These are phyloP conservation scores for Timandra comae DNA, from an alignment of 2,888 invertebrate genomes.

Conservation along the genomic window DNA sequence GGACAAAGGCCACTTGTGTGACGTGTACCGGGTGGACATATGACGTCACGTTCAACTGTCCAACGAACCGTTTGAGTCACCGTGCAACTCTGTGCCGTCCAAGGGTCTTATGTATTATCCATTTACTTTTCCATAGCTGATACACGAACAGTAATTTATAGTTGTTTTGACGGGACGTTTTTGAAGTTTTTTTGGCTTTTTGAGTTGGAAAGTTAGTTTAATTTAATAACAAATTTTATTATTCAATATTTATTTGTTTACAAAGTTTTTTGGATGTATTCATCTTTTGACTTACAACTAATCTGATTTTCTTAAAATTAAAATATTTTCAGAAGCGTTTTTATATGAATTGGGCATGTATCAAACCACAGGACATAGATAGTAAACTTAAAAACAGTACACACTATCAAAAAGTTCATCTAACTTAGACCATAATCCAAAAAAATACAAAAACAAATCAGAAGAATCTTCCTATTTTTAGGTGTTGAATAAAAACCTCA, in stretches of 20 bases:
- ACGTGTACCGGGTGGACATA: constrained; percentile 11
- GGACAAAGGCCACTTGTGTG: constrained; percentile 13
- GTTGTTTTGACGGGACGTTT: constrained; percentile 3
- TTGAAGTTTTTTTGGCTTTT: not conserved
- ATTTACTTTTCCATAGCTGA: constrained; percentile 11
- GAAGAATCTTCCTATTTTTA: too few relatives aligned
- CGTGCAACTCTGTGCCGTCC: constrained; percentile 1
- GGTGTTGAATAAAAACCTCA: too few relatives aligned
- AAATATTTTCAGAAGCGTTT: too few relatives aligned
- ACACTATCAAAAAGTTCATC: not conserved
- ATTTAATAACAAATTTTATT: not conserved
- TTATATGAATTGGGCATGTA: too few relatives aligned
- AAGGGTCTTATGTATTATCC: constrained; percentile 14
- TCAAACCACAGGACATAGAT: not conserved
- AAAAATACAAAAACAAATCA: not conserved
- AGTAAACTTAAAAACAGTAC: not conserved
- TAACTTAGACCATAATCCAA: not conserved
- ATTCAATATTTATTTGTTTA: not conserved
- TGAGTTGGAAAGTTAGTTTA: not conserved
- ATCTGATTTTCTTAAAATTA: too few relatives aligned
- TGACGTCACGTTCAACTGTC: constrained; percentile 15
- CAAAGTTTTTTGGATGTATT: too few relatives aligned
- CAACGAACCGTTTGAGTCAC: constrained; percentile 12
- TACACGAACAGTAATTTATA: constrained; percentile 9
- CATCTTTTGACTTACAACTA: too few relatives aligned